Evolutionary conservation across 2,797 vertebrate genomes (phyloP).

Genomic region (Astyanax mexicanus): DNA sequence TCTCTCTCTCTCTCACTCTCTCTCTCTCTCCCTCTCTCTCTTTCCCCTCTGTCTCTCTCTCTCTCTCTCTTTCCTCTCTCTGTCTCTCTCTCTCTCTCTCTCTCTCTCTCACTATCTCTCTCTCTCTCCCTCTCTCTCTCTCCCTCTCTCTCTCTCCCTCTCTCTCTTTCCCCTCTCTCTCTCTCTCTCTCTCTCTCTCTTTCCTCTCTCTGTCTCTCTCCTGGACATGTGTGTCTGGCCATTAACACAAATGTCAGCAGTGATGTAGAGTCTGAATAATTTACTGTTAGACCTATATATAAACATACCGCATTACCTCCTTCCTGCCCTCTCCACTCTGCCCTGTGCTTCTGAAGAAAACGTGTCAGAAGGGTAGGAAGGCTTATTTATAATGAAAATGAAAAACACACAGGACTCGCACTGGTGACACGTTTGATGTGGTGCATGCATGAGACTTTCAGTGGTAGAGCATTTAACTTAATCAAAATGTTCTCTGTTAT

Average conservation of each 20-base stretch:
- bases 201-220: too few relatives aligned
- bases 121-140: too few relatives aligned
- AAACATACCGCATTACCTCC: constrained; percentile 40
- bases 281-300: constrained; percentile 52
- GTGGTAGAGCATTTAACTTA: too few relatives aligned
- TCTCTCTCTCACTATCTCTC: constrained; percentile 23
- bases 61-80: not conserved
- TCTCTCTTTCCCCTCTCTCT: constrained; percentile 20
- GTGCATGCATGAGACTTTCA: constrained; percentile 5
- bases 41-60: constrained; percentile 36
- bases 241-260: constrained; percentile 67
- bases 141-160: constrained; percentile 32
- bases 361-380: constrained; percentile 27
- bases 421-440: not conserved
- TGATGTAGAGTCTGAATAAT: constrained; percentile 67
- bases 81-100: constrained; percentile 31
- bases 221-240: constrained; percentile 42
- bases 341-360: constrained; percentile 14
- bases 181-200: constrained; percentile 22
- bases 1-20: constrained; percentile 1
- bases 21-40: constrained; percentile 31
- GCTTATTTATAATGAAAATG: constrained; percentile 36
- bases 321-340: constrained; percentile 21
- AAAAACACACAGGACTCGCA: constrained; percentile 20
- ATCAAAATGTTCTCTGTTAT: not conserved